Evolutionary conservation across 2,797 vertebrate genomes (phyloP), one percentile per base, ranked within the genome.

Genomic region (Halcyon badia): DNA sequence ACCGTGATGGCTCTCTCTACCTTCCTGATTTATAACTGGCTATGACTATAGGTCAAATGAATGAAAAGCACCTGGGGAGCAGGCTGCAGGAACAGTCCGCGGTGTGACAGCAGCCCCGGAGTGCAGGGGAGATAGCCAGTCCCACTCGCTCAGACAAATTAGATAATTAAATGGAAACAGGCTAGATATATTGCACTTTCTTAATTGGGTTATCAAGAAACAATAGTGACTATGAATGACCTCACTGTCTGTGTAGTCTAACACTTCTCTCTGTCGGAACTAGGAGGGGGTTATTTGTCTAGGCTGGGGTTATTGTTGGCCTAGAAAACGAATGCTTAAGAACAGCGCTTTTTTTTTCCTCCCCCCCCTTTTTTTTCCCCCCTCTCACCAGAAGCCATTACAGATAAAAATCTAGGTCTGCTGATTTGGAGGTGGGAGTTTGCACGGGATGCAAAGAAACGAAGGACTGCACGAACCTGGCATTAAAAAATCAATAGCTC

Each of bases 141-240:
- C 88, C n/a, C 13, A 37, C 95, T 96, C 44, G 11, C 92, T 94
- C 97, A 96, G 97, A 98, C 97, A 98, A 97, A 98, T 97, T 94
- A 97, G 97, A 97, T 97, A 98, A 98, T 97, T 97, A 97, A 98
- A 97, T 97, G 96, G 97, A 97, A 97, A 96, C 97, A 86, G 86
- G 95, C 97, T 95, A 96, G 97, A 98, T 97, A 98, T 97, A 98
- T 96, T 95, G 97, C 96, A 97, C 97, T 97, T 97, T 97, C 97
- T 93, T 97, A 97, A 98, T 97, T 97, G 97, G 97, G 97, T 98
- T 97, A 98, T 97, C 94, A 88, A 97, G 97, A 97, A 97, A 97
- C 97, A 97, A 96, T 84, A 76, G 96, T 96, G 94, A 91, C 94
- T 90, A 83, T 65, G 91, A 83, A 97, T 97, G 97, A 98, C 97